phyloP scores from a whole-genome alignment of 2,113 vertebrate genomes.

The Psittacus erithacus region DNA sequence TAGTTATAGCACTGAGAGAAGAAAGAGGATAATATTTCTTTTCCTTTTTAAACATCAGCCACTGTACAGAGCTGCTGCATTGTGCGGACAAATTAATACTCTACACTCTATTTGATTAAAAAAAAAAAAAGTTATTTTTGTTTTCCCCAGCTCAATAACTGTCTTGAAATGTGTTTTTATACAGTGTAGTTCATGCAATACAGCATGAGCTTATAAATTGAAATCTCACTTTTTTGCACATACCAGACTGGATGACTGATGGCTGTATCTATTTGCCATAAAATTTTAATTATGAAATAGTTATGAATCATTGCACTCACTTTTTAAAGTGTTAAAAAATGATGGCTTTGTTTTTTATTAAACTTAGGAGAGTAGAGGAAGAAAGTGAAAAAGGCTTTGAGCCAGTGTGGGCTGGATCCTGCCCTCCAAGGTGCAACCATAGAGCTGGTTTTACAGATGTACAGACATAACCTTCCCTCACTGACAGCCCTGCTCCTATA shows the following conservation, averaged over 20 bases:
- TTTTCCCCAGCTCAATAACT: conserved; percentile 11
- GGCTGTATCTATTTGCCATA: conserved; percentile 2
- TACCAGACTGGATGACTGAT: neutral
- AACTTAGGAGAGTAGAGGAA: neutral
- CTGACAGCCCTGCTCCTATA: neutral
- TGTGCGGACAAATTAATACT: conserved; percentile 9
- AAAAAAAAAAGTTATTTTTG: neutral
- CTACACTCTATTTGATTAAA: neutral
- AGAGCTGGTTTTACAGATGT: neutral
- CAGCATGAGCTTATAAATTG: neutral
- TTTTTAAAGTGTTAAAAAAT: neutral
- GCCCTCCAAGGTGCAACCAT: neutral
- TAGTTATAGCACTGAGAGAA: neutral
- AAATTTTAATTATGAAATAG: conserved; percentile 39
- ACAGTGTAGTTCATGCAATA: neutral
- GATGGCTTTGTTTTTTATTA: neutral
- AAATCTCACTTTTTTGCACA: neutral
- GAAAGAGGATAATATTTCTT: conserved; percentile 35
- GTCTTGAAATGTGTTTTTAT: conserved; percentile 18
- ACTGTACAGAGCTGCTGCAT: neutral
- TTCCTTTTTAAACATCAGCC: conserved; percentile 13
- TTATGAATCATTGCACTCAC: neutral
- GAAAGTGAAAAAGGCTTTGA: neutral
- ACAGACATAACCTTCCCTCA: neutral
- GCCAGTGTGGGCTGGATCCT: neutral